Conservation (phyloP, 2,888 invertebrate genomes). For the Hypena proboscidalis region DNA sequence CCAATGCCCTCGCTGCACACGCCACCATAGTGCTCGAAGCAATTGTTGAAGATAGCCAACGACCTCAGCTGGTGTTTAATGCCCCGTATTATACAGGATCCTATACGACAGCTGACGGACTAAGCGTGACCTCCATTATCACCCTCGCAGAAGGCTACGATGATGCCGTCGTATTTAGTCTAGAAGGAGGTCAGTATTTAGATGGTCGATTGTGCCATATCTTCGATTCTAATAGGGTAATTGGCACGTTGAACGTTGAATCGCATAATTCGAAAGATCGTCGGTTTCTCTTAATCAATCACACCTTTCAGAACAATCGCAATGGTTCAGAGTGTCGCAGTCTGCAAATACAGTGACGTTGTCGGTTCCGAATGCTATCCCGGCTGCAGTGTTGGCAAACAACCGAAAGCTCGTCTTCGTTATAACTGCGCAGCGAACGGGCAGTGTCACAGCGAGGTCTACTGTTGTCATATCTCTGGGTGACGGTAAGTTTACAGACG, state of each 20-base stretch:
- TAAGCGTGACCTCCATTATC: slow-evolving; percentile 39
- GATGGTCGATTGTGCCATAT: slow-evolving; percentile 1
- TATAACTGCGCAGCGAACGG: slow-evolving; percentile 33
- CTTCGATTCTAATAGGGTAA: neutral
- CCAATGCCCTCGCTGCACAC: slow-evolving; percentile 25
- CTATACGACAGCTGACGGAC: slow-evolving; percentile 33
- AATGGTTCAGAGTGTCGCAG: slow-evolving; percentile 32
- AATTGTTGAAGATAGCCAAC: slow-evolving; percentile 8
- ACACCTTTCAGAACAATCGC: slow-evolving; percentile 19
- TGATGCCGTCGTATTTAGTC: slow-evolving; percentile 36
- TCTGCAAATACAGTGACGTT: slow-evolving; percentile 28
- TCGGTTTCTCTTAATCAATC: neutral
- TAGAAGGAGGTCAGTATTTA: slow-evolving; percentile 47
- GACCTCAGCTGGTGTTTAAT: slow-evolving; percentile 27
- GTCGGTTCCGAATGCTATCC: slow-evolving; percentile 24
- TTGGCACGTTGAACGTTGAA: no score
- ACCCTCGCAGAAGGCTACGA: slow-evolving; percentile 44
- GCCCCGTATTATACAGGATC: slow-evolving; percentile 46
- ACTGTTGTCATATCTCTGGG: slow-evolving; percentile 38
- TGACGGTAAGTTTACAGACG: slow-evolving; percentile 19
- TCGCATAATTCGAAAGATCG: no score
- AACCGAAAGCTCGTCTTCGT: slow-evolving; percentile 39
- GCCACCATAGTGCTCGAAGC: slow-evolving; percentile 43
- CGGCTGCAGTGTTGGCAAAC: slow-evolving; percentile 32
- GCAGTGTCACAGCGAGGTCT: slow-evolving; percentile 26